These are phyloP conservation scores for Marmota monax DNA, from an alignment of 2,113 vertebrate species.

Conservation along the genomic window DNA sequence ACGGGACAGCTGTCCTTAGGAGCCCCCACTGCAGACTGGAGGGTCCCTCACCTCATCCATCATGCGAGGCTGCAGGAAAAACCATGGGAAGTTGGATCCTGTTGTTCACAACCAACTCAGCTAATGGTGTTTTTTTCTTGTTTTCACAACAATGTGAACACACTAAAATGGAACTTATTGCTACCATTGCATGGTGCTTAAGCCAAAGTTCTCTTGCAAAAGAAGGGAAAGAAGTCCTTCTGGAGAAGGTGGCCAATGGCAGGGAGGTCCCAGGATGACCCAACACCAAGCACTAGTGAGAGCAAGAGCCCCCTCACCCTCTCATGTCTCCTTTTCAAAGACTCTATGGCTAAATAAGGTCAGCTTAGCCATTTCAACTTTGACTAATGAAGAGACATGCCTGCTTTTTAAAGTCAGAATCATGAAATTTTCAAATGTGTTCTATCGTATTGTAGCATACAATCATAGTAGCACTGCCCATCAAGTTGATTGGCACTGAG, in stretches of 20 bases:
- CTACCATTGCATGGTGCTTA: neutral
- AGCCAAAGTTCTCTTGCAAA: neutral
- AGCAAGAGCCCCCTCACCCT: neutral
- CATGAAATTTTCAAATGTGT: neutral
- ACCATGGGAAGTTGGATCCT: too few relatives aligned
- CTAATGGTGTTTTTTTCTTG: neutral
- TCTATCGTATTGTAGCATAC: neutral
- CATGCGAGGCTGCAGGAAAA: neutral
- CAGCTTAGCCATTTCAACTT: neutral
- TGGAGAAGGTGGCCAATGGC: neutral
- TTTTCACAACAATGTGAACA: neutral
- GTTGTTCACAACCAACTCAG: too few relatives aligned
- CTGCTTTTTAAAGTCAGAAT: neutral
- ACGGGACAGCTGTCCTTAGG: neutral
- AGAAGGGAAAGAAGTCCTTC: too few relatives aligned
- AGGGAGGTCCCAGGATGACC: too few relatives aligned
- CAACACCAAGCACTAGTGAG: neutral
- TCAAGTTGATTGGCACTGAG: neutral
- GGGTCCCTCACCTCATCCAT: too few relatives aligned
- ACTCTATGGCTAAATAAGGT: neutral
- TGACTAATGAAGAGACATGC: neutral
- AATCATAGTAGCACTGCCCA: neutral
- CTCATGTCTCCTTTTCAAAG: neutral
- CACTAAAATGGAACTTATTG: neutral
- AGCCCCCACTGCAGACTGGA: fast-evolving